A percentile compares a stretch with the other conserved stretches of the same genome.
Evolutionary conservation across 2,888 invertebrate genomes (phyloP).

Genomic region (Craniophora ligustri): DNA sequence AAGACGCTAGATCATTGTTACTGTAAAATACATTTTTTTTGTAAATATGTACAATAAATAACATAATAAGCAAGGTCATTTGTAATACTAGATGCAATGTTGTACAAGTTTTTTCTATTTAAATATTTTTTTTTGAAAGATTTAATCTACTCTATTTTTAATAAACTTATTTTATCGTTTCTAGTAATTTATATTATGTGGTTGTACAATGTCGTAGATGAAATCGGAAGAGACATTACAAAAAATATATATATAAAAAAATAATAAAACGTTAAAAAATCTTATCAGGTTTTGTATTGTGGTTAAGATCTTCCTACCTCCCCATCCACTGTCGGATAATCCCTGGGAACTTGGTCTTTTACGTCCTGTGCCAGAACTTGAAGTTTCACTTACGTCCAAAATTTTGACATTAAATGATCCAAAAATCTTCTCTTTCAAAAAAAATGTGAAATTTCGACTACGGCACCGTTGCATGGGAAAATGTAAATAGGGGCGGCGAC

Average conservation of each 20-base stretch:
- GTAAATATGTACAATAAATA: constrained; percentile 88
- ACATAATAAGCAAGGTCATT: constrained; percentile 81
- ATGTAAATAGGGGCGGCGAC: constrained; percentile 80
- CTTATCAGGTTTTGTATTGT: constrained; percentile 81
- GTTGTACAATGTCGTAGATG: constrained; percentile 86
- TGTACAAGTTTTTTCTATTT: constrained; percentile 87
- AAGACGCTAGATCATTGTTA: constrained; percentile 88
- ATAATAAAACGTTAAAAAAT: constrained; percentile 86
- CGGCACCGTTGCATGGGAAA: constrained; percentile 63
- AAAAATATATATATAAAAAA: constrained; percentile 83
- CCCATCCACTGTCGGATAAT: constrained; percentile 74
- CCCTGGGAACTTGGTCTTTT: constrained; percentile 72
- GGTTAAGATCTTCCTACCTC: constrained; percentile 66
- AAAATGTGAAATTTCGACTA: constrained; percentile 67
- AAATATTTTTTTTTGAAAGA: constrained; percentile 86
- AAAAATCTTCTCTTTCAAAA: constrained; percentile 19
- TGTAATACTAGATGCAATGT: constrained; percentile 87
- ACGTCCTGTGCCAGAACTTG: constrained; percentile 72
- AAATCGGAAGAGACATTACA: constrained; percentile 82
- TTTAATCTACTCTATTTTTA: constrained; percentile 87
- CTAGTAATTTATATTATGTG: constrained; percentile 87
- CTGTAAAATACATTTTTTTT: constrained; percentile 84
- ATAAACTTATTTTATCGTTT: constrained; percentile 88
- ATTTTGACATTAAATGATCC: constrained; percentile 19
- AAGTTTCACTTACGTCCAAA: constrained; percentile 62